Base-by-base conservation (phyloP, 2,888 invertebrate genomes). In the Morinoia aosen region DNA sequence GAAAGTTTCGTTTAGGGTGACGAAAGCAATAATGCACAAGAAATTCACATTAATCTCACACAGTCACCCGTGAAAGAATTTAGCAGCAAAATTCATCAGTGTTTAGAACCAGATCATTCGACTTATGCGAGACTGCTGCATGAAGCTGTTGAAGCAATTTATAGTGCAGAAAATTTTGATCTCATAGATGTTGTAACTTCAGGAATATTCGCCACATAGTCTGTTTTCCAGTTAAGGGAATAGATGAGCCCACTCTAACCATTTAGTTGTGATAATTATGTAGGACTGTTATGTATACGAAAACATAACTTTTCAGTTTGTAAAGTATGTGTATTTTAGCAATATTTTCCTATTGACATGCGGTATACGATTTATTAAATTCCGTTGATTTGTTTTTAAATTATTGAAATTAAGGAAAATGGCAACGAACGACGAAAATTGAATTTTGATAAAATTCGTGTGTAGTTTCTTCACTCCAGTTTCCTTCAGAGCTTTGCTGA, bases 211-310 rank as follows among this genome's bases (percentile, higher is more conserved):
- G 19, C 33, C 16, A 76, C 8, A 76, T 25, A 90, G 48, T 90
- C 48, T 40, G 90, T 90, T 93, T 57, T 57, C 33, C 93, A 93
- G 56, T 33, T 93, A 19, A 57, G 57, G 56, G 12, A 12, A 11
- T 93, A 10, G 48, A 93, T 93, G 93, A 93, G 57, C n/a, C 93
- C n/a, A 57, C n/a, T 93, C 93, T 93, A 93, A 93, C 93, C 93
- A 93, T 93, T 93, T 93, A 93, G 93, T 93, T 93, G 93, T 93
- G 93, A 93, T 93, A 93, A 93, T 93, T 93, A 93, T 93, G 39
- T 93, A 57, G 57, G 93, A 48, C 57, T 93, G 93, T 93, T 93
- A 93, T 93, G 93, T 57, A 57, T 93, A 93, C 93, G 57, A 57
- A 19, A 56, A 33, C 93, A 93, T 93, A 93, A 93, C 93, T 93